phyloP scores from a whole-genome alignment of 2,797 vertebrate genomes.

The Phataginus tetradactyla region DNA sequence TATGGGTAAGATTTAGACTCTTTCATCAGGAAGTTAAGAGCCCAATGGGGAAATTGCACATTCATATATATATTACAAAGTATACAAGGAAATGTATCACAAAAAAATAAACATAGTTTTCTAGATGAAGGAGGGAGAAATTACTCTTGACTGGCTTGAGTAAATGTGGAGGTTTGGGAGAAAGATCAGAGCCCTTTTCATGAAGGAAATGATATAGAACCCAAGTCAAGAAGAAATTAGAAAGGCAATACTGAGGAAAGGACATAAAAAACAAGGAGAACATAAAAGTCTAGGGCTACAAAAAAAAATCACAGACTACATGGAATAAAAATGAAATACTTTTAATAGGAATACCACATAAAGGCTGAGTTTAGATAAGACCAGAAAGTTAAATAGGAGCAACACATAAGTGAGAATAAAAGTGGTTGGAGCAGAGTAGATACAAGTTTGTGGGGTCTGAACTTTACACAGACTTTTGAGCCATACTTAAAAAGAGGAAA shows the following conservation, averaged over 20 bases:
- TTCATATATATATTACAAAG: not conserved
- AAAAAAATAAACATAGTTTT: constrained; percentile 42
- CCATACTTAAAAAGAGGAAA: not conserved
- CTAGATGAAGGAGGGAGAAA: not conserved
- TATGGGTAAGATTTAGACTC: not conserved
- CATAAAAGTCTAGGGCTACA: not conserved
- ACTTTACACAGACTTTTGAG: not conserved
- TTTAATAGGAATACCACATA: not conserved
- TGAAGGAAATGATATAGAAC: not conserved
- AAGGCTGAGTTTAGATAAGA: not conserved
- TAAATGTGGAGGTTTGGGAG: not conserved
- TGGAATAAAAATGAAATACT: not conserved
- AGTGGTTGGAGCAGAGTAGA: not conserved
- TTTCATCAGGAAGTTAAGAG: constrained; percentile 9
- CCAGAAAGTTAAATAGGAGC: not conserved
- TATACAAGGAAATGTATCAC: not conserved
- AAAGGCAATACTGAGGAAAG: not conserved
- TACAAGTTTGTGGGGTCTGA: not conserved
- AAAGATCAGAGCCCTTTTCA: not conserved
- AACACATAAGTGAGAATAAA: not conserved
- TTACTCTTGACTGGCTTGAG: not conserved
- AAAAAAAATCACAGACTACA: not conserved
- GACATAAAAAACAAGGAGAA: not conserved
- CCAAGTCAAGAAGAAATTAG: not conserved
- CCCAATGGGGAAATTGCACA: not conserved